These are phyloP conservation scores for Platysteira castanea DNA, from an alignment of 2,113 vertebrate species.

Conservation along the genomic window DNA sequence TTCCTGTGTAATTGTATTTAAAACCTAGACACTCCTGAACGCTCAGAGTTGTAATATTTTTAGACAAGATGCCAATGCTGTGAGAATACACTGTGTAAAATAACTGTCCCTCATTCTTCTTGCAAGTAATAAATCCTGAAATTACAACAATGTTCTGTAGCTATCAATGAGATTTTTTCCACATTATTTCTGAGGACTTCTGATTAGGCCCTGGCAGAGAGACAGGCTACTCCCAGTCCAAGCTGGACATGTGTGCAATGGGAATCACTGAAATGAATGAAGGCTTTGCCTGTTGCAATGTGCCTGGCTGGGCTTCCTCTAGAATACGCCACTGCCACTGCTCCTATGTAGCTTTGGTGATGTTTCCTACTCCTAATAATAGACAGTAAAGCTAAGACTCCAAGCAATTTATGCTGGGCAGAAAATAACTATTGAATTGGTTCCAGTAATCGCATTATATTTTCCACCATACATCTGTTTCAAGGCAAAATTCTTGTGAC, in stretches of 20 bases:
- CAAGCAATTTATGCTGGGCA: not conserved
- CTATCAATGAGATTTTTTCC: not conserved
- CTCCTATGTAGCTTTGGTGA: not conserved
- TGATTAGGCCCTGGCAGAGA: not conserved
- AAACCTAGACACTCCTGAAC: not conserved
- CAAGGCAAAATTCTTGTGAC: not conserved
- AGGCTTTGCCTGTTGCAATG: not conserved
- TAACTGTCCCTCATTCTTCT: not conserved
- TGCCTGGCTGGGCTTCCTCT: not conserved
- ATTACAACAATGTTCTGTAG: not conserved
- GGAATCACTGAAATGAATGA: not conserved
- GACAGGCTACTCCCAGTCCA: not conserved
- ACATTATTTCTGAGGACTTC: not conserved
- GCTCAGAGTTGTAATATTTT: not conserved
- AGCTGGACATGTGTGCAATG: fast-evolving
- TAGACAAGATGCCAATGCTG: not conserved
- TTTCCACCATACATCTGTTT: not conserved
- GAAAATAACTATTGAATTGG: not conserved
- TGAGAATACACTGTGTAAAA: not conserved
- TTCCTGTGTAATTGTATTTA: not conserved
- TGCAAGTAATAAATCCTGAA: not conserved
- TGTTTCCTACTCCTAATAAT: not conserved
- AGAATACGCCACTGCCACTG: not conserved
- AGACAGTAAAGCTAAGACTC: not conserved
- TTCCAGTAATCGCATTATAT: not conserved